Evolutionary conservation across 2,113 vertebrate genomes (phyloP), one percentile per base, ranked within the genome.

Genomic region (Salminus brasiliensis): DNA sequence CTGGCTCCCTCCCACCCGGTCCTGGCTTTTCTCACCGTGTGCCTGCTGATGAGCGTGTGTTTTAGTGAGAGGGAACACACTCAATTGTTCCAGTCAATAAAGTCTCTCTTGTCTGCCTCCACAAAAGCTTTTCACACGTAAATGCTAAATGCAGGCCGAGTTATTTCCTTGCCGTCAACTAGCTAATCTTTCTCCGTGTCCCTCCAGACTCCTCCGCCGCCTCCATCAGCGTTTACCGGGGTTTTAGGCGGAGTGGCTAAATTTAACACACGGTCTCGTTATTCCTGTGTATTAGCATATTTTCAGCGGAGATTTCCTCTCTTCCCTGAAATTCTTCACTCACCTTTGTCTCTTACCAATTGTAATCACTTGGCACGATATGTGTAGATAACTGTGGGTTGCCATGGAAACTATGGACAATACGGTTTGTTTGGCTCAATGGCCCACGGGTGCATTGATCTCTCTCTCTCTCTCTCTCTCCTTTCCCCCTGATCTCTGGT

Each of bases 71-170:
- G 36, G 76, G 77, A 67, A 74, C 43, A 30, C 2, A 4, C 18
- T n/a, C n/a, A n/a, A n/a, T n/a, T 81, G 60, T 88, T 86, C 83
- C 78, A 86, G 83, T 89, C 85, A 75, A 87, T 88, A 78, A 86
- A 88, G 72, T 76, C 81, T 43, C 71, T 79, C 25, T 32, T 85
- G 88, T 88, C 82, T 86, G 74, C 55, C 57, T 67, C 63, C 82
- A 88, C 83, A 83, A 87, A 87, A 80, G 74, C 62, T 85, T 88
- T 89, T 87, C 84, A 86, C 83, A 84, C 79, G 83, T 82, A 84
- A 80, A 85, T 78, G 82, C 79, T 81, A 86, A n/a, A 81, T 76
- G 84, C 74, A 70, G 62, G 70, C 71, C 66, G 53, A 47, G 62
- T 72, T 79, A 81, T 83, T 81, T 86, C 81, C 73, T 75, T 72